A percentile compares a stretch with the other conserved stretches of the same genome.
These are phyloP conservation scores for Hofmannophila pseudospretella DNA, from an alignment of 2,888 invertebrate species.

Conservation along the genomic window DNA sequence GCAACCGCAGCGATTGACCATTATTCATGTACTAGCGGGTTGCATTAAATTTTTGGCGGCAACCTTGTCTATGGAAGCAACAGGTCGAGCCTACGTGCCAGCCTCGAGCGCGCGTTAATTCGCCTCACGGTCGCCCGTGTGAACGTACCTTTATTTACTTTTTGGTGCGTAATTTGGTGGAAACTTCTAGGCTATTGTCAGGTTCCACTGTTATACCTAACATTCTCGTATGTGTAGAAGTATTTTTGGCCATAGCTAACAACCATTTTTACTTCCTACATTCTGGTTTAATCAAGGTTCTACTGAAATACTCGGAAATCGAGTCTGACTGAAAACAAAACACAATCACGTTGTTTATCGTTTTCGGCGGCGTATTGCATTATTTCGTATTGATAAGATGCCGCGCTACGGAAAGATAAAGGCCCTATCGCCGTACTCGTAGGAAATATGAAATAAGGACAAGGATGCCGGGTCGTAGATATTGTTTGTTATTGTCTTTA, in stretches of 20 bases:
- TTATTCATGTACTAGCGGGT: constrained; percentile 60
- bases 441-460: constrained; percentile 73
- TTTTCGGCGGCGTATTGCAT: constrained; percentile 45
- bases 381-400: constrained; percentile 64
- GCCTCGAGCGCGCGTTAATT: constrained; percentile 60
- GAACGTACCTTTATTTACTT: constrained; percentile 43
- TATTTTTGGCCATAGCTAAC: too few species aligned
- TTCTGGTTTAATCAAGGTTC: too few species aligned
- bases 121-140: constrained; percentile 55
- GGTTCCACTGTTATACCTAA: too few species aligned
- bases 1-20: constrained; percentile 45
- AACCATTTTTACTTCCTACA: too few species aligned
- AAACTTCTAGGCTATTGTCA: neutral
- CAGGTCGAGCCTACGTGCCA: constrained; percentile 58
- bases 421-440: constrained; percentile 60
- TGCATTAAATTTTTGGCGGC: constrained; percentile 55
- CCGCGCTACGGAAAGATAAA: constrained; percentile 48
- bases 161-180: constrained; percentile 10
- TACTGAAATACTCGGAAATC: constrained; percentile 19
- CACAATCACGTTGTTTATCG: constrained; percentile 45
- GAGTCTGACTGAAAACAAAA: constrained; percentile 45
- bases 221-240: too few species aligned
- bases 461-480: constrained; percentile 59
- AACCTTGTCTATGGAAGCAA: constrained; percentile 19
- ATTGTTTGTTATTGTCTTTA: constrained; percentile 54